A percentile compares a stretch with the other conserved stretches of the same genome.
phyloP scores from a whole-genome alignment of 2,888 invertebrate species.

The Neoitamus cyanurus region DNA sequence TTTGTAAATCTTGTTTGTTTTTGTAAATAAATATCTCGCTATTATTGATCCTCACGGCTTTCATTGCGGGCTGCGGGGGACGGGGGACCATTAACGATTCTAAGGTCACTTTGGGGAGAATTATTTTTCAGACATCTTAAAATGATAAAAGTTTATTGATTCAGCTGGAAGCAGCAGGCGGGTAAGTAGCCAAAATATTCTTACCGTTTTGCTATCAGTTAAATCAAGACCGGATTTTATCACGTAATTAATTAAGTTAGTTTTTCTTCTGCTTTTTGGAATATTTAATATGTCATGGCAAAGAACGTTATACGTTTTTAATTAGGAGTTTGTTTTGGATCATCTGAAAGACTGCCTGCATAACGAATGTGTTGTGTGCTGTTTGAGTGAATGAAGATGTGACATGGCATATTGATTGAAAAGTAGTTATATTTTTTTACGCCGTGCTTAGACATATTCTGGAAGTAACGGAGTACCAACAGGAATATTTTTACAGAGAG shows the following conservation, averaged over 20 bases:
- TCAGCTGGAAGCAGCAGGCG: background rate
- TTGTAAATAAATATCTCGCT: slow-evolving; percentile 21
- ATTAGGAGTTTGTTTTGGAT: background rate
- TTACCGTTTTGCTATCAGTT: background rate
- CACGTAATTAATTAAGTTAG: background rate
- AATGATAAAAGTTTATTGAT: background rate
- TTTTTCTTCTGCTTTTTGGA: background rate
- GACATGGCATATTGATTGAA: too few relatives aligned
- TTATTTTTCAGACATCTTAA: background rate
- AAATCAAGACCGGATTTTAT: background rate
- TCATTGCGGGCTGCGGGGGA: background rate
- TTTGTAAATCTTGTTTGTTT: slow-evolving; percentile 37
- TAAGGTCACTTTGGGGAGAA: background rate
- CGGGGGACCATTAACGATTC: background rate
- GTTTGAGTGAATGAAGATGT: too few relatives aligned
- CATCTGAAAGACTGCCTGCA: too few relatives aligned
- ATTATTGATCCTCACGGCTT: slow-evolving; percentile 19
- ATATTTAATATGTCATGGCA: background rate
- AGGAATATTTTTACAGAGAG: too few relatives aligned
- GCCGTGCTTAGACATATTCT: too few relatives aligned
- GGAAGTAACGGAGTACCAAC: too few relatives aligned
- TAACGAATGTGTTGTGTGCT: too few relatives aligned
- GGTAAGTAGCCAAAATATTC: background rate
- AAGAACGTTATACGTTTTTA: background rate
- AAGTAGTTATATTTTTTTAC: too few relatives aligned